Evolutionary conservation across 2,113 vertebrate genomes (phyloP).

Genomic region (Charina bottae): DNA sequence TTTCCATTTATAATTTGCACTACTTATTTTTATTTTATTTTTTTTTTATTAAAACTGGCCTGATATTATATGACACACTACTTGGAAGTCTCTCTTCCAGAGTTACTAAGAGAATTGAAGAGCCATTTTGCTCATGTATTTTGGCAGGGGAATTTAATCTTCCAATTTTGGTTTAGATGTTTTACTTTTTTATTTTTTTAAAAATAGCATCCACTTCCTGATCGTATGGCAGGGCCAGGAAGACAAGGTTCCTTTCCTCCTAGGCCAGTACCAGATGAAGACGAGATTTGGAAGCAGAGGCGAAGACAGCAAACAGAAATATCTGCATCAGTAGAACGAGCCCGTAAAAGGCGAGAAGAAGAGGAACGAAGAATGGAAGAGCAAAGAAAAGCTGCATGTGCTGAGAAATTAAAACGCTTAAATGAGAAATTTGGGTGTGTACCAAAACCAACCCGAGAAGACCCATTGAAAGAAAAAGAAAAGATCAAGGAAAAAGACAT

Average conservation of each 20-base stretch:
- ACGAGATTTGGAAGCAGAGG: constrained; percentile 96
- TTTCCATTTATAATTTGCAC: neutral
- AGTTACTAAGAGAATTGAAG: neutral
- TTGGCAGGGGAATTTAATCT: neutral
- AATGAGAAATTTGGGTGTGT: constrained; percentile 92
- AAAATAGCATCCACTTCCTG: constrained; percentile 77
- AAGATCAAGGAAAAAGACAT: constrained; percentile 49
- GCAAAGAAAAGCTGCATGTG: constrained; percentile 94
- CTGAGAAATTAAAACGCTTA: constrained; percentile 93
- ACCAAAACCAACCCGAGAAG: constrained; percentile 75
- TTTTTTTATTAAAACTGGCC: neutral
- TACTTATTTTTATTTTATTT: neutral
- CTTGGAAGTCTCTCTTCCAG: neutral
- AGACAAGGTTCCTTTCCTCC: constrained; percentile 73
- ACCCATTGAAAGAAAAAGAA: constrained; percentile 72
- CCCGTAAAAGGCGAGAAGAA: constrained; percentile 90
- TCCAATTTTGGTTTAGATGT: neutral
- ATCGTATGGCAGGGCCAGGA: constrained; percentile 72
- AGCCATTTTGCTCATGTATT: neutral
- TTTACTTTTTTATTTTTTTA: neutral
- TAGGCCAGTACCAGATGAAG: constrained; percentile 83
- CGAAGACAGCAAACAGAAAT: constrained; percentile 90
- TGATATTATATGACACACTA: neutral
- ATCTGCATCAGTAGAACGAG: constrained; percentile 93
- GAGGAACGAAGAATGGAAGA: constrained; percentile 98